Evolutionary conservation across 2,888 invertebrate genomes (phyloP).

Genomic region (Lasius platythorax): DNA sequence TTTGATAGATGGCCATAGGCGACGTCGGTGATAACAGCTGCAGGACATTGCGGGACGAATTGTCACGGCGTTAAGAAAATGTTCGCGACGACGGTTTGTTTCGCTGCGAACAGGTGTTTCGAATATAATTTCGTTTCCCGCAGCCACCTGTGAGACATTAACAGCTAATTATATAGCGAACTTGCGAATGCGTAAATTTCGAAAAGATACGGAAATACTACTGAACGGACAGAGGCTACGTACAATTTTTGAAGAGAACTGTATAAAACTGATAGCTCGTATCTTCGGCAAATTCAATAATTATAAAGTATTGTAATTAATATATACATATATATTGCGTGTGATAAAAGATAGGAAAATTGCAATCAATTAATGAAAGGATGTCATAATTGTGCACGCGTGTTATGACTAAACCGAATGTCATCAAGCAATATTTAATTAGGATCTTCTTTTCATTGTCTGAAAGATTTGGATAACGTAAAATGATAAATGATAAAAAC

Average conservation of each 20-base stretch:
- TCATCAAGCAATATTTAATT: background rate
- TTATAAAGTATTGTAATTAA: background rate
- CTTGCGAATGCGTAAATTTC: slow-evolving; percentile 25
- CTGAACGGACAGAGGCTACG: background rate
- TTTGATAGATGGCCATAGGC: slow-evolving; percentile 55
- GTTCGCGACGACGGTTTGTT: slow-evolving; percentile 24
- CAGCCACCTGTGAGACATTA: slow-evolving; percentile 66
- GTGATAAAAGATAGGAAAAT: background rate
- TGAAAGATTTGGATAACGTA: background rate
- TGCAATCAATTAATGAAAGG: background rate
- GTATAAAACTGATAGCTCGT: background rate
- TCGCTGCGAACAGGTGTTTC: slow-evolving; percentile 68
- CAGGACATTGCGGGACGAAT: slow-evolving; percentile 48
- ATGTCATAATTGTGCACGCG: background rate
- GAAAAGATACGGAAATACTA: slow-evolving; percentile 18
- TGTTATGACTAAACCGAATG: background rate
- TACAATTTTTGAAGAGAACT: background rate
- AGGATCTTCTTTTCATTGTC: background rate
- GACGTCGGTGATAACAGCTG: slow-evolving; percentile 51
- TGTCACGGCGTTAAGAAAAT: slow-evolving; percentile 35
- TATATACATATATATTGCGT: background rate
- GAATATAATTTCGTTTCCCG: slow-evolving; percentile 59
- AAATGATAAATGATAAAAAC: background rate
- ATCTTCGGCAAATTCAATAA: background rate
- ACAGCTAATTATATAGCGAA: slow-evolving; percentile 65